These are phyloP conservation scores for Cochlearius cochlearius DNA, from an alignment of 2,113 vertebrate species.

Conservation along the genomic window DNA sequence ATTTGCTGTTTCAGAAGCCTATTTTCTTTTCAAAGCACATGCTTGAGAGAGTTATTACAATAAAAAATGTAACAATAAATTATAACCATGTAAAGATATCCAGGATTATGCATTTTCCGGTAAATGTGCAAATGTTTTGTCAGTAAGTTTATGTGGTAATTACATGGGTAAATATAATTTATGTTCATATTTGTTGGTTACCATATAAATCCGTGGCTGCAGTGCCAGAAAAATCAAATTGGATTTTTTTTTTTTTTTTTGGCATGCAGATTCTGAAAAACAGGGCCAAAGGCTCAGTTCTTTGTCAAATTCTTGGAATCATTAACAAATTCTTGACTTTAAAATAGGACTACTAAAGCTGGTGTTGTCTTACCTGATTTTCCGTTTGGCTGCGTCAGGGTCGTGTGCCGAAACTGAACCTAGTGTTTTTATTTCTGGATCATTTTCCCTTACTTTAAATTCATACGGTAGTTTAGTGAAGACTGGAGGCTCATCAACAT, in stretches of 20 bases:
- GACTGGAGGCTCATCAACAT: constrained; percentile 89
- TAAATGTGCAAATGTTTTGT: neutral
- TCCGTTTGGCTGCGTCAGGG: constrained; percentile 74
- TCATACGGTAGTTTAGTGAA: constrained; percentile 78
- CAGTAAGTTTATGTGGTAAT: neutral
- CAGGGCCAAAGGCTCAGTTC: neutral
- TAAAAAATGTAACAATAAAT: neutral
- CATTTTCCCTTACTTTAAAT: constrained; percentile 82
- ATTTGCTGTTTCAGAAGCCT: neutral
- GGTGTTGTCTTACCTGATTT: constrained; percentile 74
- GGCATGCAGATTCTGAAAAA: neutral
- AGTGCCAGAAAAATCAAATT: neutral
- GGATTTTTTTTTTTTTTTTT: neutral
- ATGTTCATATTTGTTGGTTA: neutral
- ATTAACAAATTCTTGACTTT: neutral
- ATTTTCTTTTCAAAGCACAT: neutral
- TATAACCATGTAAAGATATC: neutral
- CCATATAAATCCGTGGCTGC: neutral
- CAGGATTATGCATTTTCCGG: neutral
- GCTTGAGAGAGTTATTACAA: neutral
- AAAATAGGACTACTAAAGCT: neutral
- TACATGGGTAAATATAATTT: neutral
- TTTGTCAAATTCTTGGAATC: neutral
- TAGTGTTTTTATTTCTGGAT: constrained; percentile 59
- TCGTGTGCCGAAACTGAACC: constrained; percentile 81